Conservation (phyloP, 2,888 invertebrate genomes). For the Lasioglossum oenotherae region DNA sequence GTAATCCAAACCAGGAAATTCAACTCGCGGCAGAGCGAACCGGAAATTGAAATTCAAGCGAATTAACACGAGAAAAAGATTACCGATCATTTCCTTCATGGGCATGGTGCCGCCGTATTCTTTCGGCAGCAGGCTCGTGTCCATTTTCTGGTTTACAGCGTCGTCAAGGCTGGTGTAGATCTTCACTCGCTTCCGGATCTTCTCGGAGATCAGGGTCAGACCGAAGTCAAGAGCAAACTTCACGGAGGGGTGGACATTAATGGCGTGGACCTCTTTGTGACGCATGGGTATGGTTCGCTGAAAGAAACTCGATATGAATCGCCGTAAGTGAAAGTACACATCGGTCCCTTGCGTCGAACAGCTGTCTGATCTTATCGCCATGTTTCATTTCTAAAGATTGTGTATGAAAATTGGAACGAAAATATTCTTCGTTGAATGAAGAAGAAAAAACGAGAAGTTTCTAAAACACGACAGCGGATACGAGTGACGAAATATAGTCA, state of each 20-base stretch:
- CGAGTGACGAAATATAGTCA: background rate
- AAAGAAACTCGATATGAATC: slow-evolving; percentile 61
- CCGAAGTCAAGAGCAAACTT: slow-evolving; percentile 92
- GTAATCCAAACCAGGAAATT: too few species aligned
- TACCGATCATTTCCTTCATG: slow-evolving; percentile 93
- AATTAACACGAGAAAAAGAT: slow-evolving; percentile 53
- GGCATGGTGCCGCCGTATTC: slow-evolving; percentile 94
- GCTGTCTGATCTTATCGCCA: background rate
- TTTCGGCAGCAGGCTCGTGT: slow-evolving; percentile 89
- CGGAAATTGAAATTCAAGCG: background rate
- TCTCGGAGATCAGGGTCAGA: slow-evolving; percentile 91
- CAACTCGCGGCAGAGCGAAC: background rate
- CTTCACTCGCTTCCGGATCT: slow-evolving; percentile 89
- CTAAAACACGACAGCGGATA: background rate
- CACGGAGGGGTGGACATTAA: slow-evolving; percentile 90
- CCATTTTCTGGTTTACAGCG: slow-evolving; percentile 85
- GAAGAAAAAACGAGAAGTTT: background rate
- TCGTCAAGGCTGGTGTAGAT: slow-evolving; percentile 88
- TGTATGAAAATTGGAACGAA: background rate
- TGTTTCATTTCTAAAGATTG: background rate
- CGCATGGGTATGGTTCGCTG: slow-evolving; percentile 91
- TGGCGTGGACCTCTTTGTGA: slow-evolving; percentile 92
- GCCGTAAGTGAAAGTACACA: background rate
- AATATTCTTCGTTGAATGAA: background rate
- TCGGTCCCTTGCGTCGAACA: background rate